Evolutionary conservation across 2,797 vertebrate species (phyloP), one percentile per base, ranked within the genome.

Genomic region (Orestias chungarensis): DNA sequence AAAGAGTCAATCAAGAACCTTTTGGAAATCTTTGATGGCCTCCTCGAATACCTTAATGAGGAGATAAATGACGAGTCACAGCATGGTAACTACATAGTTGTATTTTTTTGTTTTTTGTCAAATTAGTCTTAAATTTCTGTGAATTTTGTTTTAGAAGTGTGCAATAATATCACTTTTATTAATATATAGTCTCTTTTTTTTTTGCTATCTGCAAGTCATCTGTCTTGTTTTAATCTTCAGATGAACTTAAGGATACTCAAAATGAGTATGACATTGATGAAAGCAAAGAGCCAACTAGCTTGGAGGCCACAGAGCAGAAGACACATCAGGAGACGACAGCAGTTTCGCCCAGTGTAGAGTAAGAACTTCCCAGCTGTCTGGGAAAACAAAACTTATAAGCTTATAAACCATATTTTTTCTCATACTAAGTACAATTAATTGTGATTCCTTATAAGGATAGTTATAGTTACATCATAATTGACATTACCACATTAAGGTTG

Each of bases 1-100:
- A 90, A 82, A 74, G 96, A 98, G 72, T 96, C 97, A 14, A 94
- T 98, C 83, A 95, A 88, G 90, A 99, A 99, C 87, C 95, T 99
- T 50, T 84, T 99, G 1, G 98, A 99, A 94, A 98, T 99, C 87
- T 98, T 99, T 75, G 97, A 99, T 82, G 97, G 97, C 1, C 93
- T 99, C 80, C 78, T 99, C 83, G 97, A 99, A 55, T 99, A 99
- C 83, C 96, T 99, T 59, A 96, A 94, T 6, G 97, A 98, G 89
- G 95, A 96, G 81, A 93, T 90, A 74, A 95, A 93, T 23, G 95
- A 95, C 75, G 93, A 95, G 9, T 95, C 94, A 61, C 93, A 93
- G 0, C 90, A 93, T 68, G 91, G 85, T 85, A 95, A 96, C 96
- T n/a, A n/a, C n/a, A n/a, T n/a, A 93, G 87, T 87, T 38, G 52